Evolutionary conservation across 2,113 vertebrate genomes (phyloP).

Genomic region (Leptosomus discolor): DNA sequence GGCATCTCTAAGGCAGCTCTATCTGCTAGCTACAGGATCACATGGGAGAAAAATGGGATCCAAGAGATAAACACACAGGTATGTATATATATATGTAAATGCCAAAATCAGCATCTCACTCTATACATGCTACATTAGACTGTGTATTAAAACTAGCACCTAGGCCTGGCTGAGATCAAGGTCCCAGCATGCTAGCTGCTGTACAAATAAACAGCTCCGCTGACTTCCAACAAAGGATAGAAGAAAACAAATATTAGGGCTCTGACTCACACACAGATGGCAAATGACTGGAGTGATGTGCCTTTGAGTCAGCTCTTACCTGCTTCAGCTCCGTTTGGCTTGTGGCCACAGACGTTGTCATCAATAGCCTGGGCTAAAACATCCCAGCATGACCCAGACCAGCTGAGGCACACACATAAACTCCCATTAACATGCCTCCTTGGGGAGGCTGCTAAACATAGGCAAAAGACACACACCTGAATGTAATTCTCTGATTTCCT

Average conservation of each 20-base stretch:
- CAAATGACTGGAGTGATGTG: background rate
- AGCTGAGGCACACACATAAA: background rate
- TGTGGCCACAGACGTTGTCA: background rate
- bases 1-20: background rate
- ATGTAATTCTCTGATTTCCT: background rate
- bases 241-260: conserved; percentile 35
- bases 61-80: background rate
- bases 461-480: background rate
- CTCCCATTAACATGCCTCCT: accelerated
- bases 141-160: background rate
- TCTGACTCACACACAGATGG: conserved; percentile 24
- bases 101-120: background rate
- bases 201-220: conserved; percentile 8
- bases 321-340: background rate
- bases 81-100: accelerated
- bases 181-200: background rate
- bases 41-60: background rate
- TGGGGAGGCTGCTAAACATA: background rate
- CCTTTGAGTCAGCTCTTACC: conserved; percentile 36
- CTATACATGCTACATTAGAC: background rate
- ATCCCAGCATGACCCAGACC: accelerated
- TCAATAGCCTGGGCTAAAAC: background rate
- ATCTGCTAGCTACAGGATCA: background rate
- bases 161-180: background rate
- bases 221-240: background rate